These are phyloP conservation scores for Semicossyphus pulcher DNA, from an alignment of 2,113 vertebrate species.

Conservation along the genomic window DNA sequence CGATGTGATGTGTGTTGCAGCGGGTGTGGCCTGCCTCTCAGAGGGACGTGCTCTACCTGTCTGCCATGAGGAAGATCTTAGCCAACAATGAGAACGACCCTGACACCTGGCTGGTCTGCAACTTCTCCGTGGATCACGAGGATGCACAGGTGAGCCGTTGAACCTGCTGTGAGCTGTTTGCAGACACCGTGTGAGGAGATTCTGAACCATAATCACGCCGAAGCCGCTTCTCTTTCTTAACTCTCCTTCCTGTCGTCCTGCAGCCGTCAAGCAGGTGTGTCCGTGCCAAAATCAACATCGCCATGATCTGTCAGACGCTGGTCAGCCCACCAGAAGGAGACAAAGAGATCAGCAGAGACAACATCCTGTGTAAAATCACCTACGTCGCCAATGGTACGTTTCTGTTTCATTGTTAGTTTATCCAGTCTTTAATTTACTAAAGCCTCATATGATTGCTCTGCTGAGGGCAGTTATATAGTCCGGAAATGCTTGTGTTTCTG, in stretches of 20 bases:
- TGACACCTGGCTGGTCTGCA: conserved; percentile 98
- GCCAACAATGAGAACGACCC: conserved; percentile 94
- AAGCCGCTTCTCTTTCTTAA: neutral
- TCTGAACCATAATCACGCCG: neutral
- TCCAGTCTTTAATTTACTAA: too few species aligned
- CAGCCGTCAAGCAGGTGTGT: conserved; percentile 93
- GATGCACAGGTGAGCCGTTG: conserved; percentile 88
- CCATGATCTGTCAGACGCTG: conserved; percentile 96
- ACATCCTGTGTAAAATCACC: conserved; percentile 97
- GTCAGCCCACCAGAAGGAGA: conserved; percentile 97
- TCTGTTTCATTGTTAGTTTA: too few species aligned
- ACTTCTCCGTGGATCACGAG: conserved; percentile 98
- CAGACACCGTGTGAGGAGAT: neutral
- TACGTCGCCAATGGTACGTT: conserved; percentile 98
- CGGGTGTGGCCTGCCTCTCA: conserved; percentile 98
- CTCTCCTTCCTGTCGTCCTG: neutral
- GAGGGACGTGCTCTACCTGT: conserved; percentile 95
- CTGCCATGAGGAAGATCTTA: conserved; percentile 92
- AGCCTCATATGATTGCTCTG: too few species aligned
- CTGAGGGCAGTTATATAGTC: too few species aligned
- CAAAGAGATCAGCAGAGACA: conserved; percentile 95
- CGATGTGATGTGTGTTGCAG: conserved; percentile 72
- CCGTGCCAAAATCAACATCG: conserved; percentile 98
- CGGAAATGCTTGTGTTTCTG: too few species aligned
- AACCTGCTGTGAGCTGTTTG: neutral